Percentiles rank a stretch among this genome's conserved stretches.
phyloP scores from a whole-genome alignment of 2,113 vertebrate species.

The Corythornis madagascariensis region DNA sequence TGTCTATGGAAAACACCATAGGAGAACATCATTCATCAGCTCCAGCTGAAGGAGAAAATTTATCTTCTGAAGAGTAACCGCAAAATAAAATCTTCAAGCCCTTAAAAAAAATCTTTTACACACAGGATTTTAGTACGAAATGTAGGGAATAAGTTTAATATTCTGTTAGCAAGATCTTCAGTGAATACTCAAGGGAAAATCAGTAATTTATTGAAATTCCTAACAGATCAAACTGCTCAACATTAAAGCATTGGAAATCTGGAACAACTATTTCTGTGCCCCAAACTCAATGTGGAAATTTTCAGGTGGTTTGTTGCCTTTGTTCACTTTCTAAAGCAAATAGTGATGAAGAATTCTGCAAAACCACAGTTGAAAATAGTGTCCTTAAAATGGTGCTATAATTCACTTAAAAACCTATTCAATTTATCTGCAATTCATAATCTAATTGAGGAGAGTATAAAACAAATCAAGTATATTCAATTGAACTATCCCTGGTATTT shows the following conservation, averaged over 20 bases:
- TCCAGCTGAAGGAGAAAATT: slow-evolving; percentile 10
- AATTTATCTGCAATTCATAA: neutral
- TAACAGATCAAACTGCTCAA: neutral
- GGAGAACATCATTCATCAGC: slow-evolving; percentile 44
- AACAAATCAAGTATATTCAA: neutral
- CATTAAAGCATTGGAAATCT: neutral
- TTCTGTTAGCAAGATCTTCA: neutral
- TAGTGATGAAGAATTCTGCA: neutral
- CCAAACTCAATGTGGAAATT: neutral
- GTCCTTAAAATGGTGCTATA: neutral
- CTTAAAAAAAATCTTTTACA: neutral
- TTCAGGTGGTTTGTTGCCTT: neutral
- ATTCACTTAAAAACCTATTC: neutral
- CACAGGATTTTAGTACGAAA: neutral
- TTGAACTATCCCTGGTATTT: neutral
- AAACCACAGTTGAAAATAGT: neutral
- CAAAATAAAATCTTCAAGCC: neutral
- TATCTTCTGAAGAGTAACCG: neutral
- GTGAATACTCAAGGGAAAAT: neutral
- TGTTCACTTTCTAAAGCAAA: neutral
- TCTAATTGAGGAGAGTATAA: neutral
- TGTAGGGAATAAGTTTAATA: neutral
- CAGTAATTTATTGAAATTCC: neutral
- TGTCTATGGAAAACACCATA: slow-evolving; percentile 8
- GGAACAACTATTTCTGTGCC: neutral